Conservation (phyloP, 2,113 vertebrate species). For the Capreolus pygargus region DNA sequence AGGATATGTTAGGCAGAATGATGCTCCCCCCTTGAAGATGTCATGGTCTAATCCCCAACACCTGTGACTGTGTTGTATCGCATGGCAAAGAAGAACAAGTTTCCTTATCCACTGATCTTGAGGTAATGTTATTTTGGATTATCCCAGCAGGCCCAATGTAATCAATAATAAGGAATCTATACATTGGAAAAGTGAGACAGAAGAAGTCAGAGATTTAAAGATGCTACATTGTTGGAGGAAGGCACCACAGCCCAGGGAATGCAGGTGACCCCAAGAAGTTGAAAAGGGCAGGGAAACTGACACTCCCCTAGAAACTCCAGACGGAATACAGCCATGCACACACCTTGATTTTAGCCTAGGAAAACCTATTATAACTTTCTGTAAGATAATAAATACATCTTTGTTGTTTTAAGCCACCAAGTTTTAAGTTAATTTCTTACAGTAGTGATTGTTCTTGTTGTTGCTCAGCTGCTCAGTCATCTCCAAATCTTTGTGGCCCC, state of each 20-base stretch:
- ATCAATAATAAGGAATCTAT: background rate
- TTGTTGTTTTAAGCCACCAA: background rate
- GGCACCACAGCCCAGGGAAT: background rate
- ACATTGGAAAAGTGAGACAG: background rate
- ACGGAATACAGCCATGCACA: background rate
- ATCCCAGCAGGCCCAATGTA: background rate
- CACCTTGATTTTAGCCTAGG: background rate
- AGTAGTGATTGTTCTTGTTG: background rate
- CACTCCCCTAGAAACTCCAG: background rate
- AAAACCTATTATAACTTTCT: background rate
- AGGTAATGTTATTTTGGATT: background rate
- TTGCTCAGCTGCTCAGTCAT: rapidly evolving
- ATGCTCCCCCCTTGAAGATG: background rate
- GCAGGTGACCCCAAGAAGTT: background rate
- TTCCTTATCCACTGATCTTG: background rate
- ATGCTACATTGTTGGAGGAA: background rate
- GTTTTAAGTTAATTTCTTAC: background rate
- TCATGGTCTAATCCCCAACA: background rate
- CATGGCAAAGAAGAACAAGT: background rate
- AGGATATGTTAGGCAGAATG: background rate
- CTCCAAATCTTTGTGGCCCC: rapidly evolving
- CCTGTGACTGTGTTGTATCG: background rate
- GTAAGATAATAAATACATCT: background rate
- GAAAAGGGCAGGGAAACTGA: background rate
- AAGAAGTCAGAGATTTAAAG: background rate